These are phyloP conservation scores for Apotomis turbidana DNA, from an alignment of 2,888 invertebrate genomes.

Conservation along the genomic window DNA sequence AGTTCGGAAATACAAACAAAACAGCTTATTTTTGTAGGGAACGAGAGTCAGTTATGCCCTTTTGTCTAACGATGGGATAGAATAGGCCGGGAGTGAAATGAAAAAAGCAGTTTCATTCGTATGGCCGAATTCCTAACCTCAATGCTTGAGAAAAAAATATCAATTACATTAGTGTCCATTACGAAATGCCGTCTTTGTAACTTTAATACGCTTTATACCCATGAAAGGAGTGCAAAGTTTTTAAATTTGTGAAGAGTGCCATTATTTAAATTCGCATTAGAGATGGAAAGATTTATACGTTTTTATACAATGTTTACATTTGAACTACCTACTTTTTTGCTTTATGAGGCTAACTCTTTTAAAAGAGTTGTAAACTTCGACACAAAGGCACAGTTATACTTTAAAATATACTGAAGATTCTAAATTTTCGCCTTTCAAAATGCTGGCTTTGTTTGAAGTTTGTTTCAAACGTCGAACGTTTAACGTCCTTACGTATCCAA, in stretches of 20 bases:
- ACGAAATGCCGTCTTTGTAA: conserved; percentile 56
- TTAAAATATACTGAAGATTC: too few species aligned
- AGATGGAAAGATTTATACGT: not conserved
- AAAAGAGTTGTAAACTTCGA: not conserved
- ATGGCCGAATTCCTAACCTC: conserved; percentile 51
- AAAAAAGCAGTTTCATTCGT: conserved; percentile 13
- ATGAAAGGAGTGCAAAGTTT: conserved; percentile 19
- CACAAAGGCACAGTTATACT: not conserved
- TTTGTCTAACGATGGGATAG: not conserved
- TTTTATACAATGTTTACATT: not conserved
- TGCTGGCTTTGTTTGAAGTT: too few species aligned
- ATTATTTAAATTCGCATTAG: conserved; percentile 15
- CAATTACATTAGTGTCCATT: conserved; percentile 78
- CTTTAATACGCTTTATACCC: conserved; percentile 22
- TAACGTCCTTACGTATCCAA: too few species aligned
- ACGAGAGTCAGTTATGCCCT: not conserved
- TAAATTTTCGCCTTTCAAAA: too few species aligned
- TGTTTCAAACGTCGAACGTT: too few species aligned
- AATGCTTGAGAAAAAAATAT: conserved; percentile 57
- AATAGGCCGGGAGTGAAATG: conserved; percentile 15
- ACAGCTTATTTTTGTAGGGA: not conserved
- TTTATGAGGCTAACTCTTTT: not conserved
- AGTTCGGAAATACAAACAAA: not conserved
- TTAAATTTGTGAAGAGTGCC: conserved; percentile 11
- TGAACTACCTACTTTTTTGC: not conserved